Evolutionary conservation across 2,797 vertebrate genomes (phyloP).

Genomic region (Notoglanidium macrostoma): DNA sequence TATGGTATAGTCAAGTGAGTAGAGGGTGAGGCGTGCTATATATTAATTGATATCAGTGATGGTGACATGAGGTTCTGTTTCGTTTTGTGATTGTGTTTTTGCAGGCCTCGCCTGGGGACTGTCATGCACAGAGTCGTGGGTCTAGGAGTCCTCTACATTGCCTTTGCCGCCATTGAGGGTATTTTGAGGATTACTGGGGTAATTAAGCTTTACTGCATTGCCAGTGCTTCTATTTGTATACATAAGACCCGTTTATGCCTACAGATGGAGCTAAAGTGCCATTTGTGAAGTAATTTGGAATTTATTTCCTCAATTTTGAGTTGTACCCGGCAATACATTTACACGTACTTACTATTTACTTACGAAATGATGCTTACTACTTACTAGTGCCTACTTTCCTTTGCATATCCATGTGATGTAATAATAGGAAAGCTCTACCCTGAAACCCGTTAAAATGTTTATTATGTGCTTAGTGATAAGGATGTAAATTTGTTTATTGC

Average conservation of each 20-base stretch:
- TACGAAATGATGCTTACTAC: neutral
- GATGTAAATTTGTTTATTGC: neutral
- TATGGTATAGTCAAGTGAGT: conserved; percentile 92
- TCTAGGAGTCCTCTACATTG: conserved; percentile 83
- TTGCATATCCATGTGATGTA: neutral
- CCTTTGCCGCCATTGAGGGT: conserved; percentile 82
- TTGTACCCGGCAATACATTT: neutral
- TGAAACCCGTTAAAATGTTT: neutral
- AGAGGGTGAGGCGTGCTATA: neutral
- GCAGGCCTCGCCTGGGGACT: conserved; percentile 84
- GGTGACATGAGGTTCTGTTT: neutral
- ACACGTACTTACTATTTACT: neutral
- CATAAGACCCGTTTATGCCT: too few relatives aligned
- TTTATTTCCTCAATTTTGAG: neutral
- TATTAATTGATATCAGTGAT: neutral
- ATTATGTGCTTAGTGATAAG: neutral
- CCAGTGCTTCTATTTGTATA: neutral
- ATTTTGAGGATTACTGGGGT: conserved; percentile 85
- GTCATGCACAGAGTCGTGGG: conserved; percentile 88
- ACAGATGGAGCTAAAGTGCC: neutral
- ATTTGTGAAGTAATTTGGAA: neutral
- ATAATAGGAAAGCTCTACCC: neutral
- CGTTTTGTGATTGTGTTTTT: neutral
- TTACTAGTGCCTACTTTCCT: neutral
- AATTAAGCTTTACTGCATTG: conserved; percentile 56